These are phyloP conservation scores for Tragopan temminckii DNA, from an alignment of 2,797 vertebrate genomes.

Conservation along the genomic window DNA sequence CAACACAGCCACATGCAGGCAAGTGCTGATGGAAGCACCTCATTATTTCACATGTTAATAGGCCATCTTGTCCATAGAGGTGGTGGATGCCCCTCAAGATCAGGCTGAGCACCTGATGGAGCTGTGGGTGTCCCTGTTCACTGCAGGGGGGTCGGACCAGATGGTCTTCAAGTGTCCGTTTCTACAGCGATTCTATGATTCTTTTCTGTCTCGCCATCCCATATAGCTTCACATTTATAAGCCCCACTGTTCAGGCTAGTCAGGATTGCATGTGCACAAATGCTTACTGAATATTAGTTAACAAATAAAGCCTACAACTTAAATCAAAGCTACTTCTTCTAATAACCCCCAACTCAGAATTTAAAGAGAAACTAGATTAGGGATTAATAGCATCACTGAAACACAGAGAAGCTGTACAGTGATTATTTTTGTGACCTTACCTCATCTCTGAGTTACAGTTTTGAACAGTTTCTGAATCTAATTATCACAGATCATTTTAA, in stretches of 20 bases:
- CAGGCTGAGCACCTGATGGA: too few species aligned
- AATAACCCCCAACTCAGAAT: background rate
- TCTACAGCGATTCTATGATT: background rate
- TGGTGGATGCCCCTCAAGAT: too few species aligned
- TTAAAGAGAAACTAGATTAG: background rate
- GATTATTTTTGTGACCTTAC: background rate
- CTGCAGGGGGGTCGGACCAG: too few species aligned
- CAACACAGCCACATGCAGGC: background rate
- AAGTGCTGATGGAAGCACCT: background rate
- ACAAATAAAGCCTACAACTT: background rate
- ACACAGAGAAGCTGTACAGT: background rate
- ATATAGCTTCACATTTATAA: background rate
- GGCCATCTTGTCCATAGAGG: background rate
- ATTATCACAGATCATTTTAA: background rate
- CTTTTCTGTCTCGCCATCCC: background rate
- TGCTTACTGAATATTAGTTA: background rate
- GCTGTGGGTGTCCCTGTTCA: too few species aligned
- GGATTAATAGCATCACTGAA: background rate
- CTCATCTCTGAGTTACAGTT: background rate
- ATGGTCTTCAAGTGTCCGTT: too few species aligned
- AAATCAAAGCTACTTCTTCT: fast-evolving
- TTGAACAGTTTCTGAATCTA: background rate
- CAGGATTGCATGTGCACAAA: fast-evolving
- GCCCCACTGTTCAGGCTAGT: background rate
- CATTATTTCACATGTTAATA: background rate